These are phyloP conservation scores for Sebastolobus altivelis DNA, from an alignment of 2,797 vertebrate species.

Conservation along the genomic window DNA sequence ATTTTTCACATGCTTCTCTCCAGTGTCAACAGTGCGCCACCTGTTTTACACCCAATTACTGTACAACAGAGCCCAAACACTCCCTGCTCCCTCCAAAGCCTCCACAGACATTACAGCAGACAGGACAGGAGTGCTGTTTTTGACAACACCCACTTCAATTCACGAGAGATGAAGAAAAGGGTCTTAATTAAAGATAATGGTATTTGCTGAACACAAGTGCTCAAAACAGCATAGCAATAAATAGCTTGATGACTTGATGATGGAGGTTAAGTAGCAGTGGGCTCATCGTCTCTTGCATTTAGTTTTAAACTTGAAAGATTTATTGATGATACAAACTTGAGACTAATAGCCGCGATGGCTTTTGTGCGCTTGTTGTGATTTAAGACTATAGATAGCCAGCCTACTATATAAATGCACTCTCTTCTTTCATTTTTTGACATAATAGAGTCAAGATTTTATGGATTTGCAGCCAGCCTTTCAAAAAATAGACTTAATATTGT, in stretches of 20 bases:
- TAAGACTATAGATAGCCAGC: background rate
- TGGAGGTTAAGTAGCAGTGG: background rate
- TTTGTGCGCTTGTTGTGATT: conserved; percentile 5
- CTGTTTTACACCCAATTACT: conserved; percentile 84
- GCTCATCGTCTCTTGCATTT: background rate
- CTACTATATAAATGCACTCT: background rate
- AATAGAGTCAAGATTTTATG: background rate
- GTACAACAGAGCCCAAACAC: conserved; percentile 63
- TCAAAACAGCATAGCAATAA: conserved; percentile 2
- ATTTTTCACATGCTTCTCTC: conserved; percentile 85
- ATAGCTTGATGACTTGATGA: background rate
- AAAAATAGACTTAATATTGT: background rate
- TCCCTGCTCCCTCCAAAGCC: conserved; percentile 13
- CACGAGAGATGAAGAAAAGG: background rate
- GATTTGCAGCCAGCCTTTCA: background rate
- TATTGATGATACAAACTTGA: background rate
- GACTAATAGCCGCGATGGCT: background rate
- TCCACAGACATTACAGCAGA: conserved; percentile 11
- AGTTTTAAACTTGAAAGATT: background rate
- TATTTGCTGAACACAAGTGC: conserved; percentile 21
- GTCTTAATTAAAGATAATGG: conserved; percentile 21
- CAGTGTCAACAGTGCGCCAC: conserved; percentile 83
- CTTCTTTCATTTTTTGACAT: background rate
- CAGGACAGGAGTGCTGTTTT: conserved; percentile 26
- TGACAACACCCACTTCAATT: conserved; percentile 16